Conservation (phyloP, 1,140 invertebrate genomes). For the Ladona fulva region DNA sequence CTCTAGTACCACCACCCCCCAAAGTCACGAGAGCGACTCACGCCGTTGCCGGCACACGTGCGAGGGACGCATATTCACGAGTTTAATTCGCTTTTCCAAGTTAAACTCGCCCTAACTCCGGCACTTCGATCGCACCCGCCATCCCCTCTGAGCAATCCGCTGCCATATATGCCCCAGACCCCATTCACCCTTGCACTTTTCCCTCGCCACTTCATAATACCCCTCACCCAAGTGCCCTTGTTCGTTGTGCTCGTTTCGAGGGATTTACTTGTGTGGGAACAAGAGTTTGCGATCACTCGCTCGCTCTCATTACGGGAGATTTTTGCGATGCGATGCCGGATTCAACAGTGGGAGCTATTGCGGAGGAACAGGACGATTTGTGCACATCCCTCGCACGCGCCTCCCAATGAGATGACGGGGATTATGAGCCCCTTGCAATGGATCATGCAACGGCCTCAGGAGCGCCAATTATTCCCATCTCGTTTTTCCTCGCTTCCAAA, state of each 20-base stretch:
- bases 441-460: not conserved
- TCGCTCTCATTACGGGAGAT: not conserved
- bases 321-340: not conserved
- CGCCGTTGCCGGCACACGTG: not conserved
- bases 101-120: not conserved
- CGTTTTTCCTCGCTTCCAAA: too few species aligned
- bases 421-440: not conserved
- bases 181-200: not conserved
- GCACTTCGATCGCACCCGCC: not conserved
- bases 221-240: not conserved
- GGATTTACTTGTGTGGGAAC: not conserved
- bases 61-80: not conserved
- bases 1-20: not conserved
- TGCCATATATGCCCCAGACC: not conserved
- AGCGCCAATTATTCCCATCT: not conserved
- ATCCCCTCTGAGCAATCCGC: not conserved
- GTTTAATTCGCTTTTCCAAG: not conserved
- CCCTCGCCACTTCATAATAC: not conserved
- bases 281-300: not conserved
- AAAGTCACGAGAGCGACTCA: not conserved
- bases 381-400: not conserved
- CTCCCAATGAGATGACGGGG: too few species aligned
- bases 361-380: too few species aligned
- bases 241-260: not conserved
- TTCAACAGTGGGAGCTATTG: not conserved